Conservation (phyloP, 2,888 invertebrate species). For the Lysandra bellargus region DNA sequence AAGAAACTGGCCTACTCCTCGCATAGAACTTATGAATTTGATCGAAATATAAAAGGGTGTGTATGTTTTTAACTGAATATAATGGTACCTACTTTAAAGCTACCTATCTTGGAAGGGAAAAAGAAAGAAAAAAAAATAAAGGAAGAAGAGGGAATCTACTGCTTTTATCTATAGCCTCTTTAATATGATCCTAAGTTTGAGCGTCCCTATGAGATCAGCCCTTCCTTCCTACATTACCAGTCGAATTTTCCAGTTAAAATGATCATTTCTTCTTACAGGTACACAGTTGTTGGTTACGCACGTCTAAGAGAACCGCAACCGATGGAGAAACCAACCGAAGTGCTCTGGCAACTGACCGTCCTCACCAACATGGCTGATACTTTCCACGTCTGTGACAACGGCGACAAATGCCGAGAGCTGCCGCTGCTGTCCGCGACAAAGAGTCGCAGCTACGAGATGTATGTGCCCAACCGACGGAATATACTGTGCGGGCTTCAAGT, state of each 20-base stretch:
- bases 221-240: neutral
- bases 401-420: constrained; percentile 49
- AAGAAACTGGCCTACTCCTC: constrained; percentile 60
- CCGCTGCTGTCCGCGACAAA: constrained; percentile 52
- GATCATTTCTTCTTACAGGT: constrained; percentile 48
- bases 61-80: constrained; percentile 33
- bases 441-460: constrained; percentile 64
- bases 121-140: too few species aligned
- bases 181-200: too few species aligned
- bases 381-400: constrained; percentile 67
- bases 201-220: too few species aligned
- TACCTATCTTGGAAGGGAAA: too few species aligned
- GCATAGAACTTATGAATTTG: constrained; percentile 61
- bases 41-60: constrained; percentile 60
- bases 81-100: too few species aligned
- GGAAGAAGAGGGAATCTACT: too few species aligned
- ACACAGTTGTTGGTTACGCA: constrained; percentile 64
- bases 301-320: constrained; percentile 48
- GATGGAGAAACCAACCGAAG: constrained; percentile 47
- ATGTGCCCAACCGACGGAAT: constrained; percentile 64
- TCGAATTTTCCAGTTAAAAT: neutral
- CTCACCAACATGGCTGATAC: constrained; percentile 52
- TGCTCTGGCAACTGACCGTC: constrained; percentile 64
- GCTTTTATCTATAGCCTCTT: too few species aligned
- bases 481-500: constrained; percentile 66